Evolutionary conservation across 2,888 invertebrate genomes (phyloP), one percentile per base, ranked within the genome.

Genomic region (Colletes collaris): DNA sequence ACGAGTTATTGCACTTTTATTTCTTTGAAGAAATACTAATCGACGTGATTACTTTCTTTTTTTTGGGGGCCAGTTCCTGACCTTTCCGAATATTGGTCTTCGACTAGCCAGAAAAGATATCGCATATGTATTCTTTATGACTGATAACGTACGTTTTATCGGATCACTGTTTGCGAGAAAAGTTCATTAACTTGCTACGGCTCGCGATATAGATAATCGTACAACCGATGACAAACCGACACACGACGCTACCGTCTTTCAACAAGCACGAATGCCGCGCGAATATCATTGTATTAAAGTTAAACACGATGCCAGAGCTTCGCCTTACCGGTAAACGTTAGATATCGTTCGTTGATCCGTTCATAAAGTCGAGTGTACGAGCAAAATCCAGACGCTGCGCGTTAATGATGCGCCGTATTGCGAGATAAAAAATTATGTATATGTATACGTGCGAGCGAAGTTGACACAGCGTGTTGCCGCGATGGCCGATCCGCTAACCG

Each of bases 131-230:
- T 50, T 55, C 60, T 65, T 82, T 62, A 49, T 19, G 67, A 50
- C 53, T 64, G 77, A 77, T 75, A 77, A 75, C 59, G 46, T 27
- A 13, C 35, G 66, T 49, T 60, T 82, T 71, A 71, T 82, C 70
- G 52, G 11, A 53, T 58, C 27, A 70, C 44, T 58, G 60, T 74
- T 76, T 72, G 67, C 64, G 50, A 65, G 53, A 74, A 16, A 73
- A 74, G 77, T 82, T 82, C 77, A 77, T 82, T 82, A 81, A 77
- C 81, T 81, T 65, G 44, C 8, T 10, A 10, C 13, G 44, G 4
- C 10, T 55, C n/a, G 65, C 55, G 65, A 76, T 64, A 53, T 56
- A 71, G 58, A 74, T 65, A 79, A 77, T 81, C 27, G 49, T 65
- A 63, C 65, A 37, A 59, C 50, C n/a, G 64, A 56, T 60, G 46